These are phyloP conservation scores for Amaurobius ferox DNA, from an alignment of 2,888 invertebrate genomes.

Conservation along the genomic window DNA sequence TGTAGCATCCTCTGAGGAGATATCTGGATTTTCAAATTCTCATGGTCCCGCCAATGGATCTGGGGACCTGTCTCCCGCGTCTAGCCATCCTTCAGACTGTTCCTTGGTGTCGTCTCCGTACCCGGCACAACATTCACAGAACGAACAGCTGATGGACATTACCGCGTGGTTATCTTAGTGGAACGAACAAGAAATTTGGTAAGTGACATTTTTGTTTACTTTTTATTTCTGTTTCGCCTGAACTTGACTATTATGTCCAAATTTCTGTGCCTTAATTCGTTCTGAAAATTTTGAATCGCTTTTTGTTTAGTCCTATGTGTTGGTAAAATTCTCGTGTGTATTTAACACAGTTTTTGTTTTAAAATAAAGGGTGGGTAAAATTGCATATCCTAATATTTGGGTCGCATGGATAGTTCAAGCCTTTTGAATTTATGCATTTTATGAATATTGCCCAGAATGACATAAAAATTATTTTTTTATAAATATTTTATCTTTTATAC, in stretches of 20 bases:
- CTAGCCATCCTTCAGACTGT: constrained; percentile 66
- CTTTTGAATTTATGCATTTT: too few relatives aligned
- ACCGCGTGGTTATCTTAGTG: constrained; percentile 61
- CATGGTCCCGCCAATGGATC: constrained; percentile 24
- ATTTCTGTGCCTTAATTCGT: neutral
- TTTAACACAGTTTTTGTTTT: too few relatives aligned
- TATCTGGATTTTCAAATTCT: neutral
- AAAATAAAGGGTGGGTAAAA: too few relatives aligned
- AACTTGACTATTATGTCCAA: neutral
- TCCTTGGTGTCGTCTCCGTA: constrained; percentile 55
- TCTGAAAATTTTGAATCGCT: neutral
- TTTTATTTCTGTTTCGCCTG: neutral
- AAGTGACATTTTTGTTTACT: neutral
- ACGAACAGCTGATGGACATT: constrained; percentile 58
- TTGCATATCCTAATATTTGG: too few relatives aligned
- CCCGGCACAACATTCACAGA: constrained; percentile 2
- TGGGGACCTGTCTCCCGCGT: constrained; percentile 47
- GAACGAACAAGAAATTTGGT: too few relatives aligned
- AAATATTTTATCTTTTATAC: too few relatives aligned
- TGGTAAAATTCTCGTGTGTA: too few relatives aligned
- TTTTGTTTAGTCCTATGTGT: too few relatives aligned
- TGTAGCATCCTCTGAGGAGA: constrained; percentile 37
- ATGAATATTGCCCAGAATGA: too few relatives aligned
- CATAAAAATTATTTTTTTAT: too few relatives aligned
- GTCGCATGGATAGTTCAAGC: too few relatives aligned